Percentiles rank a stretch among this genome's conserved stretches.
Evolutionary conservation across 2,797 vertebrate genomes (phyloP).

Genomic region (Xyrichtys novacula): DNA sequence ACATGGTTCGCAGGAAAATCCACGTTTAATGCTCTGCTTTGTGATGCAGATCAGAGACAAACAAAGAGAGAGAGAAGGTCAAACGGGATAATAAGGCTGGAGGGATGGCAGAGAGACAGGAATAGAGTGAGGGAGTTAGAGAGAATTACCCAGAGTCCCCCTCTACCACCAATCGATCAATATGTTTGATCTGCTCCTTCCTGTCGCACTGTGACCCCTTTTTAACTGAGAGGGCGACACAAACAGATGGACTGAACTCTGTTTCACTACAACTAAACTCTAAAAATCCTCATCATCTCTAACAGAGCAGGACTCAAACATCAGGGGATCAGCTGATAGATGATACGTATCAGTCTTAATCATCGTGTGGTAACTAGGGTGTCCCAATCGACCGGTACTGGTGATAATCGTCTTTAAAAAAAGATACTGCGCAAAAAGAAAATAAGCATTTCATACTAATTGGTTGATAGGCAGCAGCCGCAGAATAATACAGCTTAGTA

Average conservation of each 20-base stretch:
- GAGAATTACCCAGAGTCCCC: constrained; percentile 64
- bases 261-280: not conserved
- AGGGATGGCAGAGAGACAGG: constrained; percentile 16
- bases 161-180: constrained; percentile 59
- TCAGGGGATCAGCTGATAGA: too few species aligned
- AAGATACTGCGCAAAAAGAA: too few species aligned
- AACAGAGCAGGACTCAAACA: too few species aligned
- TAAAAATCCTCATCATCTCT: too few species aligned
- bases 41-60: constrained; percentile 11
- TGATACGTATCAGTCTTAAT: too few species aligned
- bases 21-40: constrained; percentile 11
- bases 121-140: constrained; percentile 19
- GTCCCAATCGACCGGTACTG: too few species aligned
- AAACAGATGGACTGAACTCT: not conserved
- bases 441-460: too few species aligned
- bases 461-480: too few species aligned
- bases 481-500: too few species aligned
- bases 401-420: too few species aligned
- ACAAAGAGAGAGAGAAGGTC: constrained; percentile 51
- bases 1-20: constrained; percentile 68
- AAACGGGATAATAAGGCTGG: constrained; percentile 39
- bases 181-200: constrained; percentile 76
- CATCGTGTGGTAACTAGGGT: too few species aligned
- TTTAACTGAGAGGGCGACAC: constrained; percentile 46
- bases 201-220: constrained; percentile 72